Evolutionary conservation across 2,888 invertebrate species (phyloP).

Genomic region (Ernsta delagoae): DNA sequence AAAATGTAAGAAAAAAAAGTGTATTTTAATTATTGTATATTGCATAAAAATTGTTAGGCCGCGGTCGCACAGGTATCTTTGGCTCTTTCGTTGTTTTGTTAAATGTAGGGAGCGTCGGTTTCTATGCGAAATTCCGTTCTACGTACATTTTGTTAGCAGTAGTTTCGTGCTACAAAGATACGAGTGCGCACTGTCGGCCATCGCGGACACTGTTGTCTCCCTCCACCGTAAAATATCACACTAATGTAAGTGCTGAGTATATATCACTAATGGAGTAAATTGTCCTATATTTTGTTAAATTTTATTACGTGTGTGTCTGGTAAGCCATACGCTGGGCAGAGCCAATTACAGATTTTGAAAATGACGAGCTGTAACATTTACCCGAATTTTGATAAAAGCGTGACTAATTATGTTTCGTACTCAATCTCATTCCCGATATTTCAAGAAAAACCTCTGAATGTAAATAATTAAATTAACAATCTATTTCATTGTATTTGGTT

Average conservation of each 20-base stretch:
- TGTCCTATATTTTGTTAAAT: constrained; percentile 84
- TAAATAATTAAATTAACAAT: no score
- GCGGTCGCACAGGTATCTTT: constrained; percentile 54
- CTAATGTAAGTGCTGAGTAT: constrained; percentile 72
- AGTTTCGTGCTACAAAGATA: constrained; percentile 46
- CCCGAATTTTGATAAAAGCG: constrained; percentile 19
- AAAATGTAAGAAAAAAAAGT: constrained; percentile 79
- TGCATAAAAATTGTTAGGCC: constrained; percentile 61
- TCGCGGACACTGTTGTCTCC: constrained; percentile 78
- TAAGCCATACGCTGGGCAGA: constrained; percentile 71
- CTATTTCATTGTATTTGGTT: no score
- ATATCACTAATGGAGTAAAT: constrained; percentile 75
- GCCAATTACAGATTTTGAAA: constrained; percentile 45
- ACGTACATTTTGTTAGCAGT: constrained; percentile 45
- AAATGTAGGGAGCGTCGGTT: constrained; percentile 44
- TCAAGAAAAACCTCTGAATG: no score
- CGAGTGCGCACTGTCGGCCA: constrained; percentile 41
- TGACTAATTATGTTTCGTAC: not conserved
- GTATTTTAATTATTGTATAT: constrained; percentile 84
- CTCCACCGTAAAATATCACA: constrained; percentile 63
- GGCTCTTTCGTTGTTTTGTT: constrained; percentile 48
- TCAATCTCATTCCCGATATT: no score
- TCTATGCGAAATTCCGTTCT: constrained; percentile 44
- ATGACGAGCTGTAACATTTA: not conserved
- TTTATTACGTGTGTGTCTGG: constrained; percentile 75